These are phyloP conservation scores for Nematolebias whitei DNA, from an alignment of 2,113 vertebrate species.

Conservation along the genomic window DNA sequence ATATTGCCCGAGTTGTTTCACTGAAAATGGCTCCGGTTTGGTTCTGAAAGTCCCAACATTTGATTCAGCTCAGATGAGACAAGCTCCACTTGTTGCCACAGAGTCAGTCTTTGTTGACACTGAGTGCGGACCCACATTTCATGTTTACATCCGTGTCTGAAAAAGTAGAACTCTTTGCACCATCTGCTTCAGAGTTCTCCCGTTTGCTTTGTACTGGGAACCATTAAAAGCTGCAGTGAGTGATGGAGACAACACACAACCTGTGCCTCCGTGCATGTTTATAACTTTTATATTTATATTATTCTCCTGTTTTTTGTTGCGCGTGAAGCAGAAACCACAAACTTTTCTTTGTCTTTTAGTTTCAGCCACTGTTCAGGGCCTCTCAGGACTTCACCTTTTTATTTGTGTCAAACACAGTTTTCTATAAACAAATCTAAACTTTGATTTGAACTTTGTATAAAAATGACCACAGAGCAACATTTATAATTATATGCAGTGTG, in stretches of 20 bases:
- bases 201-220: too few species aligned
- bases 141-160: too few species aligned
- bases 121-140: too few species aligned
- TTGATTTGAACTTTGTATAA: constrained; percentile 93
- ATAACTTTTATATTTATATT: constrained; percentile 75
- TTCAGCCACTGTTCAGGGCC: constrained; percentile 72
- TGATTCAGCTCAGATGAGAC: too few species aligned
- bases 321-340: constrained; percentile 69
- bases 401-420: constrained; percentile 79
- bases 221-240: constrained; percentile 69
- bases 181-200: too few species aligned
- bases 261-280: constrained; percentile 75
- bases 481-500: constrained; percentile 84
- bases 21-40: too few species aligned
- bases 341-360: constrained; percentile 44
- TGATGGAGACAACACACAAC: constrained; percentile 72
- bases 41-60: too few species aligned
- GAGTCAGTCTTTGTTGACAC: too few species aligned
- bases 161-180: too few species aligned
- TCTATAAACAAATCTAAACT: constrained; percentile 74
- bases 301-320: constrained; percentile 61
- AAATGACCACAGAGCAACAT: constrained; percentile 63
- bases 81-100: too few species aligned
- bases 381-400: constrained; percentile 82
- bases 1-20: too few species aligned